Percentiles rank a stretch among this genome's conserved stretches.
These are phyloP conservation scores for Leguminivora glycinivorella DNA, from an alignment of 1,140 invertebrate species.

Conservation along the genomic window DNA sequence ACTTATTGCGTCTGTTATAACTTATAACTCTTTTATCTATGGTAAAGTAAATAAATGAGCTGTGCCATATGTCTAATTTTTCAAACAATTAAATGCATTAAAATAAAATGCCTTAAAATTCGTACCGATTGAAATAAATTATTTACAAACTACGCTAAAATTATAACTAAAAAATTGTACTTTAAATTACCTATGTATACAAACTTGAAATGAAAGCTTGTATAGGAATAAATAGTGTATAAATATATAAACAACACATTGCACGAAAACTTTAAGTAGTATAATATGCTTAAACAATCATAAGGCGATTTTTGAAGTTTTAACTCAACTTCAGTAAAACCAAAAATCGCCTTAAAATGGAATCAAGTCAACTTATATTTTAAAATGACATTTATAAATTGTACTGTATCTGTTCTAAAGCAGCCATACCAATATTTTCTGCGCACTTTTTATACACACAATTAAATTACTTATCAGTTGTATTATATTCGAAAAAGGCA, in stretches of 20 bases:
- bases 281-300: not conserved
- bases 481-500: too few relatives aligned
- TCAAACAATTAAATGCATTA: constrained; percentile 21
- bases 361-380: not conserved
- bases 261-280: constrained; percentile 20
- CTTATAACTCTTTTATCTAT: not conserved
- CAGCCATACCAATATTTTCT: not conserved
- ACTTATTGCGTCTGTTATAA: not conserved
- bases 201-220: not conserved
- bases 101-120: constrained; percentile 16
- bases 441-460: not conserved
- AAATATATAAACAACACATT: constrained; percentile 27
- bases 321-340: not conserved
- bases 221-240: constrained; percentile 18
- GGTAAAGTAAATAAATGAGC: constrained; percentile 20
- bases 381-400: not conserved
- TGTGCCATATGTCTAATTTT: constrained; percentile 17
- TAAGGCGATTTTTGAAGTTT: not conserved
- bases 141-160: constrained; percentile 14
- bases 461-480: too few relatives aligned
- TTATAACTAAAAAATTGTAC: constrained; percentile 21
- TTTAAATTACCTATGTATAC: constrained; percentile 23
- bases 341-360: not conserved
- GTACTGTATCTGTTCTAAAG: constrained; percentile 1
- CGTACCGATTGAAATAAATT: constrained; percentile 16